phyloP scores from a whole-genome alignment of 2,113 vertebrate genomes.

The Anoura caudifer region DNA sequence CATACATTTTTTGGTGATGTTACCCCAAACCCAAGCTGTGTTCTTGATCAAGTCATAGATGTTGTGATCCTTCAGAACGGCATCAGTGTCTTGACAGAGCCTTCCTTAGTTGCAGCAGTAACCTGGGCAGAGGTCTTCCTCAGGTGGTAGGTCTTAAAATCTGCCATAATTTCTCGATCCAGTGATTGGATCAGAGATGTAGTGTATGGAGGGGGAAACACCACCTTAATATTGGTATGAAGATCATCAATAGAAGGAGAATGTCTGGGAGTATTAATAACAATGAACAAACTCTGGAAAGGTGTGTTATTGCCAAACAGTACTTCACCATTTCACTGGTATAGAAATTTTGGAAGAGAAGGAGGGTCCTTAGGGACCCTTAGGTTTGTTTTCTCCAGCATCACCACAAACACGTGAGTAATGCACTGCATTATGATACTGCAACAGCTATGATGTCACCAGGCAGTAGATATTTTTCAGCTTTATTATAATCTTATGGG shows the following conservation, averaged over 20 bases:
- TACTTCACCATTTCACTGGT: background rate
- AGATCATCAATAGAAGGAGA: background rate
- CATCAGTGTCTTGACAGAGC: background rate
- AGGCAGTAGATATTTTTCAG: background rate
- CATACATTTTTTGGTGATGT: background rate
- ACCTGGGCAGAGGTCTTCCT: background rate
- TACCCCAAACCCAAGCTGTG: too few species aligned
- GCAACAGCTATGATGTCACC: background rate
- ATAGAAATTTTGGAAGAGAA: background rate
- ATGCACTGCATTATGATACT: background rate
- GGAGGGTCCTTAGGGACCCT: too few species aligned
- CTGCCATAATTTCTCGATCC: background rate
- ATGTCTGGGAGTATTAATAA: background rate
- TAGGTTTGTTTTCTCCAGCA: background rate
- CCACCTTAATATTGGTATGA: background rate
- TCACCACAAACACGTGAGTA: background rate
- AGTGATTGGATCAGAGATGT: background rate
- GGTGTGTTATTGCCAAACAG: background rate
- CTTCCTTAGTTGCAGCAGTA: background rate
- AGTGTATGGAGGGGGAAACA: background rate
- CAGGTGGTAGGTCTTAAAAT: background rate
- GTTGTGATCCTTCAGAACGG: background rate
- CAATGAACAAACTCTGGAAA: background rate
- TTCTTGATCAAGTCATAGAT: background rate
- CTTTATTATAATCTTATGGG: background rate